Conservation (phyloP, 2,113 vertebrate genomes). For the Morone saxatilis region DNA sequence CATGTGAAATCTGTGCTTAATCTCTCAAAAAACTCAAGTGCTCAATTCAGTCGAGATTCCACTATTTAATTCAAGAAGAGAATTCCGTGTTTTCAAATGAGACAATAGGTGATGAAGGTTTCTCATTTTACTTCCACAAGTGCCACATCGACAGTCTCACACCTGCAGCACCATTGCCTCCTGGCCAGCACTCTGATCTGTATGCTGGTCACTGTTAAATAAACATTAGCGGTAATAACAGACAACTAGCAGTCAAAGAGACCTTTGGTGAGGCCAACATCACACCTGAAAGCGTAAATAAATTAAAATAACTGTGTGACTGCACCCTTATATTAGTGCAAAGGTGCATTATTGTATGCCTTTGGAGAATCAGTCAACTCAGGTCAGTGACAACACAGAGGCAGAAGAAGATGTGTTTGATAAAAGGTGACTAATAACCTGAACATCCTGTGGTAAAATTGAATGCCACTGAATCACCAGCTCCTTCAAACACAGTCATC, state of each 20-base stretch:
- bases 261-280: slow-evolving; percentile 14
- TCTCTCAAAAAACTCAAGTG: slow-evolving; percentile 7
- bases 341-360: not conserved
- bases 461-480: not conserved
- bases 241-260: slow-evolving; percentile 41
- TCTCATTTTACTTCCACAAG: slow-evolving; percentile 33
- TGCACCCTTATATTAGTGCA: slow-evolving; percentile 14
- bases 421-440: slow-evolving; percentile 34
- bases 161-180: slow-evolving; percentile 27
- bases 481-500: slow-evolving; percentile 16
- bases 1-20: not conserved
- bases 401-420: slow-evolving; percentile 13
- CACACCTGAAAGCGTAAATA: slow-evolving; percentile 25
- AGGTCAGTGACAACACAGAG: slow-evolving; percentile 32
- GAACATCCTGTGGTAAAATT: not conserved
- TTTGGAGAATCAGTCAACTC: slow-evolving; percentile 33
- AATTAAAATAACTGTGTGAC: slow-evolving; percentile 9
- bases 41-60: slow-evolving; percentile 30
- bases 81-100: slow-evolving; percentile 47
- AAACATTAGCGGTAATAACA: slow-evolving; percentile 50
- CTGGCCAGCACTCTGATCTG: slow-evolving; percentile 28
- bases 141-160: slow-evolving; percentile 33
- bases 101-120: slow-evolving; percentile 17
- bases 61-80: slow-evolving; percentile 5
- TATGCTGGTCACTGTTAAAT: slow-evolving; percentile 46